These are phyloP conservation scores for Trissolcus basalis DNA, from an alignment of 1,140 invertebrate genomes.

Conservation along the genomic window DNA sequence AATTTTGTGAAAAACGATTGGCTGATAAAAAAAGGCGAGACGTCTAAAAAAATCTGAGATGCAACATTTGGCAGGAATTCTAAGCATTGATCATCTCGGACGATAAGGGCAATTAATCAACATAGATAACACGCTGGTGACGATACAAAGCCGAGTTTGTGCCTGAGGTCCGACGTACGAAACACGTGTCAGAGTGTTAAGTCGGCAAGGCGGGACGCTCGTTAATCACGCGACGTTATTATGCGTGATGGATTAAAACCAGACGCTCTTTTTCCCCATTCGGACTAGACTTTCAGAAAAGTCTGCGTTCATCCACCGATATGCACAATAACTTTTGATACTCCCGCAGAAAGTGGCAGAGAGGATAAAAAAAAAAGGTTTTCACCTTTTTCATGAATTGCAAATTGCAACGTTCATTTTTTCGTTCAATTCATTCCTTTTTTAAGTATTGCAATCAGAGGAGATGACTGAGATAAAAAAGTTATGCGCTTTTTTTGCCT, in stretches of 20 bases:
- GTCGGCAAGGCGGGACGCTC: conserved; percentile 54
- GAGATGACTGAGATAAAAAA: background rate
- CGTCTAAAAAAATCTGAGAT: background rate
- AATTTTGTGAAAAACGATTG: background rate
- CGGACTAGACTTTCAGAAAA: conserved; percentile 4
- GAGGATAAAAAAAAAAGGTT: no score
- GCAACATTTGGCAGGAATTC: background rate
- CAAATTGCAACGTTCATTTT: no score
- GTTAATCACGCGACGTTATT: conserved; percentile 63
- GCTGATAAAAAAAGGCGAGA: background rate
- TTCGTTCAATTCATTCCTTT: no score
- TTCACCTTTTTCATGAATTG: no score
- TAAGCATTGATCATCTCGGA: conserved; percentile 51
- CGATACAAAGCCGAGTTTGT: conserved; percentile 49
- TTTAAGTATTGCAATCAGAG: no score
- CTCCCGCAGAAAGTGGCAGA: no score
- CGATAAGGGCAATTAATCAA: conserved; percentile 56
- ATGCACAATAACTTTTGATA: background rate
- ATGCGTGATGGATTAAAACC: conserved; percentile 67
- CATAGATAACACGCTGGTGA: conserved; percentile 37
- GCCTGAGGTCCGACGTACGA: conserved; percentile 47
- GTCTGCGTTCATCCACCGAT: background rate
- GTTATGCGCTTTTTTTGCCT: background rate
- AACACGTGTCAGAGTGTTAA: conserved; percentile 63
- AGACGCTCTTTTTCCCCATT: conserved; percentile 38